phyloP scores from a whole-genome alignment of 2,797 vertebrate species.

The Corythornis leucogaster region DNA sequence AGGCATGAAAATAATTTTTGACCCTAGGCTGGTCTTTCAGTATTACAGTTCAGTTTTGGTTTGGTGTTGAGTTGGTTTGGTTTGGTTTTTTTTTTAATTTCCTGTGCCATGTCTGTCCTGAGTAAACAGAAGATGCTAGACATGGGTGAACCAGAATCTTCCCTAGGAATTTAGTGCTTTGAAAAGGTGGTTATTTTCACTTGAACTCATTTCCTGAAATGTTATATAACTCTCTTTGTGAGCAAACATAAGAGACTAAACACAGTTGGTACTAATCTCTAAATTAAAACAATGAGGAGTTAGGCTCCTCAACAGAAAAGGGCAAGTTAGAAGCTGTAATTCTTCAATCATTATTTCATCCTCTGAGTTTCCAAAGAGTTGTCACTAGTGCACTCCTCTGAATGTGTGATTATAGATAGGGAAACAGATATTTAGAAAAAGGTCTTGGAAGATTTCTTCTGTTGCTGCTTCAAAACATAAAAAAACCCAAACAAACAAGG shows the following conservation, averaged over 20 bases:
- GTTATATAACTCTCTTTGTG: conserved; percentile 34
- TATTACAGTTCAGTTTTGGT: not conserved
- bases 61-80: too few species aligned
- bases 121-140: not conserved
- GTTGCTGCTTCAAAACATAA: not conserved
- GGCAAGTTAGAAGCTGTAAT: not conserved
- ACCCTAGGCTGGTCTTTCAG: not conserved
- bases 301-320: not conserved
- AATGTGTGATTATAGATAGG: not conserved
- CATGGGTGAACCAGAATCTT: not conserved
- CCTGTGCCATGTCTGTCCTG: not conserved
- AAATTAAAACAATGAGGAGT: conserved; percentile 34
- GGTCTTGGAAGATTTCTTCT: not conserved
- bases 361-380: not conserved
- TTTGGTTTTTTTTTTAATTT: not conserved
- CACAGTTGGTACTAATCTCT: conserved; percentile 16
- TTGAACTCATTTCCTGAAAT: conserved; percentile 48
- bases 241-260: conserved; percentile 50
- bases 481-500: not conserved
- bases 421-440: not conserved
- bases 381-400: not conserved
- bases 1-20: not conserved
- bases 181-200: conserved; percentile 11
- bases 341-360: not conserved
- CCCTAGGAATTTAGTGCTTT: not conserved